Conservation (phyloP, 2,888 invertebrate genomes). For the Acleris emargana region DNA sequence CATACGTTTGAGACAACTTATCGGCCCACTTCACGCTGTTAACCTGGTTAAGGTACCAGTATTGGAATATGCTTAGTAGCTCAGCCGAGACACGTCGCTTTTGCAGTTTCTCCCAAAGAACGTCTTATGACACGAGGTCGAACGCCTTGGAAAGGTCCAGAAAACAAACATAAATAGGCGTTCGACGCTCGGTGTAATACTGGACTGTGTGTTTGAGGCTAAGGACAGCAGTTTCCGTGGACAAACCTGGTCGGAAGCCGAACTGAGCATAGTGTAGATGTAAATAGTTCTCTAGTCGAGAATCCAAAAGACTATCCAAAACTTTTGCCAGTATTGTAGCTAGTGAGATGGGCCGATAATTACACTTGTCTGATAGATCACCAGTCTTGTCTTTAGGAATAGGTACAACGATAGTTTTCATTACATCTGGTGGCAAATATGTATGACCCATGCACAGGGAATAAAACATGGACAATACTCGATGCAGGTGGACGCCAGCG, state of each 20-base stretch:
- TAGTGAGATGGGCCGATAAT: conserved; percentile 14
- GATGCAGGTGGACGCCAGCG: not conserved
- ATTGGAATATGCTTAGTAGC: no score
- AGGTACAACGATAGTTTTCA: conserved; percentile 12
- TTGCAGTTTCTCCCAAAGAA: no score
- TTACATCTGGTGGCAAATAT: conserved; percentile 5
- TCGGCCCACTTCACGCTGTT: no score
- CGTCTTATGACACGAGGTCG: no score
- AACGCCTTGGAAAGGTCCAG: no score
- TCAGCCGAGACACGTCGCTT: no score
- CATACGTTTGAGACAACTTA: no score
- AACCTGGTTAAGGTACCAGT: no score
- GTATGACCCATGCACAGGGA: conserved; percentile 6
- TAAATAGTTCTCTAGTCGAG: not conserved
- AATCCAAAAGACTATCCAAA: conserved; percentile 4
- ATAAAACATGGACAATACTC: not conserved
- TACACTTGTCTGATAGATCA: not conserved
- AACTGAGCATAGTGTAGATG: conserved; percentile 4
- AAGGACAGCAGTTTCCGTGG: conserved; percentile 6
- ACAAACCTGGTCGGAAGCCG: conserved; percentile 9
- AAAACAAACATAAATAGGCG: no score
- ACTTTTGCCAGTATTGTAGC: conserved; percentile 3
- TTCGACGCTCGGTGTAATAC: no score
- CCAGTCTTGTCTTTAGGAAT: not conserved
- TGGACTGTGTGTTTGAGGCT: conserved; percentile 3